These are phyloP conservation scores for Chitala chitala DNA, from an alignment of 2,113 vertebrate species.

Conservation along the genomic window DNA sequence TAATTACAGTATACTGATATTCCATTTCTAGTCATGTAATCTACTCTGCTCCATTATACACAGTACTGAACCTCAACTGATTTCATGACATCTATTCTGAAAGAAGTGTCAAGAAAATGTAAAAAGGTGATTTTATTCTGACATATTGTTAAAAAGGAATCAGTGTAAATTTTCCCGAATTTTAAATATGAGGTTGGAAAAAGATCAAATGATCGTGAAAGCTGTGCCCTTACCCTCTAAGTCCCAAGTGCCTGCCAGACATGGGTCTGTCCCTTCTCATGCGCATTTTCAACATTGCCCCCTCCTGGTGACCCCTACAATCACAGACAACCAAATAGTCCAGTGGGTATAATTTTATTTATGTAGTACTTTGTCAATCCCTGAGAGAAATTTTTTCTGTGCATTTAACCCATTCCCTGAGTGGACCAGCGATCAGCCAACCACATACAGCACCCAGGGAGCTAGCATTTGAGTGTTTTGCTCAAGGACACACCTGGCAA, in stretches of 20 bases:
- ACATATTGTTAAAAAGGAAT: neutral
- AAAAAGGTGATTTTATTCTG: neutral
- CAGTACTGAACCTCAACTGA: no score
- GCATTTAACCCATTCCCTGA: no score
- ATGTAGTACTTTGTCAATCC: no score
- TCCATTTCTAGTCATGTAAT: no score
- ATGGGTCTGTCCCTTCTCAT: slow-evolving; percentile 77
- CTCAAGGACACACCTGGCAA: no score
- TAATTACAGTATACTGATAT: no score
- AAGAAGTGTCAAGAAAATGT: neutral
- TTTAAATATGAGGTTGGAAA: neutral
- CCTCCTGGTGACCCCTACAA: slow-evolving; percentile 73
- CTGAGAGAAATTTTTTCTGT: no score
- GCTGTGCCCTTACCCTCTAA: slow-evolving; percentile 69
- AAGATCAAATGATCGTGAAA: neutral
- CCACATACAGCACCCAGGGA: no score
- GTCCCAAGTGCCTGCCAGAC: slow-evolving; percentile 75
- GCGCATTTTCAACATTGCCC: slow-evolving; percentile 73
- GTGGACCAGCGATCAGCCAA: no score
- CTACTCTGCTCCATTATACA: no score
- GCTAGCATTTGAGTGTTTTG: no score
- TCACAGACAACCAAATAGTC: slow-evolving; percentile 28
- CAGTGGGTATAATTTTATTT: neutral
- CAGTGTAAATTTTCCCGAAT: neutral
- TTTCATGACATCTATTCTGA: no score